Evolutionary conservation across 2,113 vertebrate species (phyloP).

Genomic region (Actenoides hombroni): DNA sequence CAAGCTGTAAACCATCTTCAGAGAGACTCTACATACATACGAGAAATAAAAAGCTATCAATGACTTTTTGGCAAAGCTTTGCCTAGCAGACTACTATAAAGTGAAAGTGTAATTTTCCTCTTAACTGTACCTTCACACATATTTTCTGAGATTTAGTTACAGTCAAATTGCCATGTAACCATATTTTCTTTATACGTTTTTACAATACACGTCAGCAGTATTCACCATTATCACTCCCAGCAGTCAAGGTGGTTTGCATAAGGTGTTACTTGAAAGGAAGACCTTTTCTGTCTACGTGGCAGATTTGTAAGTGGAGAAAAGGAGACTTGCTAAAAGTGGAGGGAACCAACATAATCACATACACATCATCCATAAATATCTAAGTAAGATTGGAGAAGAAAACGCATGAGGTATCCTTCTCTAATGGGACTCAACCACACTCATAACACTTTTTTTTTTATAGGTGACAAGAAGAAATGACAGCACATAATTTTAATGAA

Average conservation of each 20-base stretch:
- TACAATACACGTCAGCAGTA: neutral
- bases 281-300: conserved; percentile 1
- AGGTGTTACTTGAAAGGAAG: neutral
- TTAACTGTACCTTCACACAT: neutral
- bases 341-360: neutral
- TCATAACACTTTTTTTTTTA: neutral
- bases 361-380: neutral
- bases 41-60: neutral
- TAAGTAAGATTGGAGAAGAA: neutral
- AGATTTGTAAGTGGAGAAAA: neutral
- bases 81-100: neutral
- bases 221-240: conserved; percentile 11
- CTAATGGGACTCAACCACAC: neutral
- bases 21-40: neutral
- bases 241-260: conserved; percentile 18
- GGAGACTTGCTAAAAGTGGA: neutral
- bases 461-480: neutral
- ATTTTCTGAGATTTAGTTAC: conserved; percentile 11
- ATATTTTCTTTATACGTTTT: neutral
- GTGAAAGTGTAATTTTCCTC: neutral
- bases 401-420: neutral
- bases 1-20: neutral
- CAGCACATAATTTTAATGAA: neutral
- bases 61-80: neutral
- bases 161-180: neutral